Evolutionary conservation across 2,113 vertebrate species (phyloP), one percentile per base, ranked within the genome.

Genomic region (Peromyscus maniculatus): DNA sequence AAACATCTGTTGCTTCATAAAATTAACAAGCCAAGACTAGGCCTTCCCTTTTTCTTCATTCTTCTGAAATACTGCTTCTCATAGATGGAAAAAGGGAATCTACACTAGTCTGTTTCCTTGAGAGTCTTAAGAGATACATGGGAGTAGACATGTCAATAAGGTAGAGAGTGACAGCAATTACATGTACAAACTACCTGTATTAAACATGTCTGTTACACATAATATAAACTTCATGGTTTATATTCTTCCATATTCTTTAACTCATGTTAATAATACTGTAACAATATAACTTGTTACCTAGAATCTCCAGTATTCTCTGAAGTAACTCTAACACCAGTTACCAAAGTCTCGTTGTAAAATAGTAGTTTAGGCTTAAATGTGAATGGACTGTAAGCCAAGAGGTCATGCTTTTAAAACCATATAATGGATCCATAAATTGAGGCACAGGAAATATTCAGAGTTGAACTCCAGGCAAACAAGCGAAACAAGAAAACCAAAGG

Each of bases 41-140:
- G 36, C 46, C 10, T 86, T 96, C 7, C 94, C 10, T 82, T 82
- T 80, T 82, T 43, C 80, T 95, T 91, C 39, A 59, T 83, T 79
- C 36, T 87, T 86, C 55, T 72, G 7, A 88, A 92, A 72, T 74
- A 95, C 71, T 89, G 9, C 21, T 91, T 67, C 93, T 55, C 3
- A 89, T 26, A 12, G 31, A 80, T 69, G 49, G 22, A 69, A 91
- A 64, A 66, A 75, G 80, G 36, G 10, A 75, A 79, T 57, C 82
- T 94, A 88, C 10, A 90, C 79, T 78, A 86, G 43, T 82, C 24
- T 17, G 6, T 88, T 92, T 94, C 49, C 46, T 84, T 66, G 71
- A 93, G 84, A 84, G 79, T 96, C 55, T 94, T 96, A 75, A 74
- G 75, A 96, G 46, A 72, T 5, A 87, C 28, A 92, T 0, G 92